A percentile compares a stretch with the other conserved stretches of the same genome.
Conservation (phyloP, 1,140 invertebrate genomes). For the Bombus huntii region DNA sequence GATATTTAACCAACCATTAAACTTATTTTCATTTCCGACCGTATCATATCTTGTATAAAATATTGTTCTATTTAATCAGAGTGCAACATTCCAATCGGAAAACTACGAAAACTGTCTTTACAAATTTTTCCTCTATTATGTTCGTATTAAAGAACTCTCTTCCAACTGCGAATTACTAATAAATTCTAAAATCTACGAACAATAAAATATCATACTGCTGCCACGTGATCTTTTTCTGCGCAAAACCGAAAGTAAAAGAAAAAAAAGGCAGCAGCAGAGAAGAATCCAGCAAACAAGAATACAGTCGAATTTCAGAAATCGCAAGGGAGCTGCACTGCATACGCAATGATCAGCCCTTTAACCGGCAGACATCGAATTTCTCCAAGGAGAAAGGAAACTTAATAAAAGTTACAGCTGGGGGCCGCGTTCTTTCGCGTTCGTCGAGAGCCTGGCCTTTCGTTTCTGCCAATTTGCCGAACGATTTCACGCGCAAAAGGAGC, state of each 20-base stretch:
- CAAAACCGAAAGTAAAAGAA: neutral
- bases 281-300: neutral
- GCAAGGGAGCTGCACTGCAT: neutral
- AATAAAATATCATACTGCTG: too few species aligned
- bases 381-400: neutral
- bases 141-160: too few species aligned
- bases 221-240: too few species aligned
- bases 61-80: too few species aligned
- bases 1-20: too few species aligned
- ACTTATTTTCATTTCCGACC: too few species aligned
- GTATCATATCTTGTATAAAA: too few species aligned
- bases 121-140: too few species aligned
- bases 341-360: neutral
- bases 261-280: neutral
- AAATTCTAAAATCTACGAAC: too few species aligned
- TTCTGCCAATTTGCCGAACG: constrained; percentile 30
- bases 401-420: constrained; percentile 3
- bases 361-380: neutral
- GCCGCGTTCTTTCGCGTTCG: neutral
- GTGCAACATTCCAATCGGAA: too few species aligned
- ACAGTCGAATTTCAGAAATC: neutral
- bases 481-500: constrained; percentile 32
- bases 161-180: too few species aligned
- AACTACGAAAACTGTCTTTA: too few species aligned
- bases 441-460: neutral